Evolutionary conservation across 2,797 vertebrate genomes (phyloP), one percentile per base, ranked within the genome.

Genomic region (Erethizon dorsatum): DNA sequence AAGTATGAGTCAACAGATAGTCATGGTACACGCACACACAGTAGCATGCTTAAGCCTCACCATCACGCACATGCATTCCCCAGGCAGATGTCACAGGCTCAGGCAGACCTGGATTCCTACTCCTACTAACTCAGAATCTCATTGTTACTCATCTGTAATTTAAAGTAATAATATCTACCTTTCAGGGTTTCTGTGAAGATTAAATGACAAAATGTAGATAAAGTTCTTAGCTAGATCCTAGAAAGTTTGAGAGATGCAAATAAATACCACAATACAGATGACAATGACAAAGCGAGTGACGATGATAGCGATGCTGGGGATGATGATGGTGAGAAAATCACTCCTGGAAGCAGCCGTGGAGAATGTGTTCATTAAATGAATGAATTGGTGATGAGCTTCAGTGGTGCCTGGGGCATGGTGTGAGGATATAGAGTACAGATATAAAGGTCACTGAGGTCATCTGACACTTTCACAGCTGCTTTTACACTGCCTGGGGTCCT

Each of bases 41-140:
- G 1, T 24, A 17, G 56, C 5, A 9, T 4, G 12, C 10, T 56
- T 67, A 12, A 2, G 82, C 26, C 15, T 88, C 71, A 6, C 7
- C 10, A 0, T 8, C 26, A 1, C 2, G 20, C 26, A 85, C 8
- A 0, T 0, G 1, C 6, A 0, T 8, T 14, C 52, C 33, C 1
- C 24, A 3, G 0, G 47, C 13, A n/a, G 2, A 45, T 11, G 37
- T 12, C 56, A 56, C 59, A 67, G 28, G 26, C 14, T 8, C 57
- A 10, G 14, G 5, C 1, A 75, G 83, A 73, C 31, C 61, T 45
- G 14, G 33, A 28, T 82, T 93, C 90, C 88, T 87, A 4, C 9
- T 24, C 37, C 79, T 57, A 20, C 57, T 14, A 37, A 52, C 45
- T 31, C 22, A 5, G 57, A 82, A 65, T 94, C 71, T 95, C 28